Base-by-base conservation (phyloP, 2,888 invertebrate genomes). In the Meliscaeva auricollis region DNA sequence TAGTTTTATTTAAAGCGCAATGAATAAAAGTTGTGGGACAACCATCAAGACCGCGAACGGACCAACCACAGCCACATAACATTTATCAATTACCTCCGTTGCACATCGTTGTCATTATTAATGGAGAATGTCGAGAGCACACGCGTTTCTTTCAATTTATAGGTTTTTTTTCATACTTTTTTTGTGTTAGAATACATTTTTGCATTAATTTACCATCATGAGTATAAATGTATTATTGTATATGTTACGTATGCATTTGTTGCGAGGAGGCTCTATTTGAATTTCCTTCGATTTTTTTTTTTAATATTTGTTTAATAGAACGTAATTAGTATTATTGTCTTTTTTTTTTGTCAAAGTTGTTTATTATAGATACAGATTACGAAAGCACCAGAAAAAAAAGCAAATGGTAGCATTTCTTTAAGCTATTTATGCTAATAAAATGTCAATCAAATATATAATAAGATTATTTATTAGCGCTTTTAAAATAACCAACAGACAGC, bases 361-460 rank as follows among this genome's bases (percentile, higher is more conserved):
- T 35, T 22, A 46, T 74, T 52, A 6, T n/a, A 15, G 20, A 56
- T 56, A 60, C 3, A 4, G 7, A 75, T 56, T 56, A 62, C 73
- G 22, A 77, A 50, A 60, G 17, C 20, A 52, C 1, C 30, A 68
- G 22, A 26, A 26, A 22, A 68, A 50, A 22, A 68, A 50, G 15
- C 13, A 60, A 52, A 60, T 52, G 52, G 62, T 44, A 32, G 38
- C 60, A 56, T 58, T 72, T 38, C 41, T 17, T 35, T n/a, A 15
- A 58, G 30, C 48, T 60, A 60, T 69, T 78, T 83, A 83, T 78
- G 83, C 69, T 83, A 78, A 83, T 83, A 22, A 69, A 50, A 50
- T 50, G 78, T 64, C 83, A 83, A 30, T 78, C 73, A 73, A 48
- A 48, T 17, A 41, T n/a, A 44, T 64, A 73, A 69, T 69, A 62